Conservation (phyloP, 2,113 vertebrate species). For the Poecile atricapillus region DNA sequence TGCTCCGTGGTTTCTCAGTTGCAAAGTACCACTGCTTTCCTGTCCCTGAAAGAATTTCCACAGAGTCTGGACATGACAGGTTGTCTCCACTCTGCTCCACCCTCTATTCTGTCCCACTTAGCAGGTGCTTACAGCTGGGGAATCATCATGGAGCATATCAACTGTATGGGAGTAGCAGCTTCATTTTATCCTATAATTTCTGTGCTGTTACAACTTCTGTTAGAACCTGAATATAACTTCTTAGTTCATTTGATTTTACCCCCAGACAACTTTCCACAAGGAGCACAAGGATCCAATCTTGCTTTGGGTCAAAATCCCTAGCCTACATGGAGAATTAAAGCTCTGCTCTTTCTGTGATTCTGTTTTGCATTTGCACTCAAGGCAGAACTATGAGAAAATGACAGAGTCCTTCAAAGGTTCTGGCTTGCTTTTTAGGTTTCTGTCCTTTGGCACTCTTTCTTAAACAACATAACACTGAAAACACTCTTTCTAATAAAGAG, state of each 20-base stretch:
- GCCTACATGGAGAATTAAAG: neutral
- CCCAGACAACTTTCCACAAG: neutral
- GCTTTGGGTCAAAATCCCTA: neutral
- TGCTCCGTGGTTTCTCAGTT: neutral
- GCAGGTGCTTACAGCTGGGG: neutral
- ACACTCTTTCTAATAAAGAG: neutral
- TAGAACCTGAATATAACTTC: neutral
- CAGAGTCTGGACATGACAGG: fast-evolving
- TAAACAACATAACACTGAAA: neutral
- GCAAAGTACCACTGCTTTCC: neutral
- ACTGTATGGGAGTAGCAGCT: neutral
- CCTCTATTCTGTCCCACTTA: fast-evolving
- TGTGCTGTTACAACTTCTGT: neutral
- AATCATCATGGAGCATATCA: neutral
- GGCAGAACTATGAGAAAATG: neutral
- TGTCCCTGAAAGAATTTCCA: neutral
- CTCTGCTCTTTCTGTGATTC: neutral
- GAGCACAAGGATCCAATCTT: neutral
- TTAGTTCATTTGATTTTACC: fast-evolving
- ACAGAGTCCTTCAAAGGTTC: neutral
- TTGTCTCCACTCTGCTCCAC: neutral
- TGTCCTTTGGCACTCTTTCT: neutral
- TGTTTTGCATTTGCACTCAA: neutral
- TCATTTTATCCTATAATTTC: neutral
- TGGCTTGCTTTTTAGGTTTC: neutral